Evolutionary conservation across 1,140 invertebrate genomes (phyloP), one percentile per base, ranked within the genome.

Genomic region (Trichonephila inaurata): DNA sequence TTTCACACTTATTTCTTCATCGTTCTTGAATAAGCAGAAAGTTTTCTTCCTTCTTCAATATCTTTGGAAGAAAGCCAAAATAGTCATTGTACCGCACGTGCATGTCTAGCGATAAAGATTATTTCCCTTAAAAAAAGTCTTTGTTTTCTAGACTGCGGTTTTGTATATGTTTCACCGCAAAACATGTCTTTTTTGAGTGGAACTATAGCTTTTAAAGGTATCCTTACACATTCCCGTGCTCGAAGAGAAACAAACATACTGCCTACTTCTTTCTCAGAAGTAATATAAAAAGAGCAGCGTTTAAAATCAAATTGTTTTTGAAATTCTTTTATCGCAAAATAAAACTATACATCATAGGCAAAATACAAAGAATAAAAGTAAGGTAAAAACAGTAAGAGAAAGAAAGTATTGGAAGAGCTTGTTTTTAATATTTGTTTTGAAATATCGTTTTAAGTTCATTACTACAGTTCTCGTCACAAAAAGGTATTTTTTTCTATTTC

Each of bases 31-130:
- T 18, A 33, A 14, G 12, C 72, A 40, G 33, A 28, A 77, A 33
- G 14, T 33, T 77, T 77, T 40, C 72, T 77, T 77, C 18, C 24
- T 85, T 24, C 61, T 89, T 24, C 61, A 77, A 77, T 89, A 66
- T 58, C 62, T n/a, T 77, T 89, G 88, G 88, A 69, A 66, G 40
- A 62, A 28, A 72, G 88, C 88, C 88, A 89, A 77, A 72, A 89
- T 62, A 64, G 69, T 44, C 88, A 72, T 89, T 89, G 62, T 72
- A 51, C 10, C 16, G 33, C 64, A 72, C 64, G 64, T 72, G 66
- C 66, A 77, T 60, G 51, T 66, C 40, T 24, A 58, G 19, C 51
- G 51, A 85, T 24, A 58, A 24, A 61, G 83, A 85, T 85, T 85
- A 85, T 85, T 85, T 58, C 83, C 16, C 72, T 40, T 33, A 28